phyloP scores from a whole-genome alignment of 1,140 invertebrate species.

The Caenorhabditis tropicalis region DNA sequence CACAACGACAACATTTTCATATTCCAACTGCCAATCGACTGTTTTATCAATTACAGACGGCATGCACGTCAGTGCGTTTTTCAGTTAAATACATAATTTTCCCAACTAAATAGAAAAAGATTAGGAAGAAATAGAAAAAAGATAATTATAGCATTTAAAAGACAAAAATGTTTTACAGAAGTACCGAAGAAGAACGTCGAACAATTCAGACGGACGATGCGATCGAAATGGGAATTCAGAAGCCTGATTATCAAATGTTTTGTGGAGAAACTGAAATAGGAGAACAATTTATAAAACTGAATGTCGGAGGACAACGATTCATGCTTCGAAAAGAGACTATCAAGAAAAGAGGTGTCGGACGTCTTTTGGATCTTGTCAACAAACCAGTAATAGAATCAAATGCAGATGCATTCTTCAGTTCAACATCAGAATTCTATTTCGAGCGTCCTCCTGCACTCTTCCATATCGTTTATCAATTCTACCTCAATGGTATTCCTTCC shows the following conservation, averaged over 20 bases:
- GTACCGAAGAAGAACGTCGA: constrained; percentile 50
- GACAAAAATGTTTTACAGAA: not conserved
- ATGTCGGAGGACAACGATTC: constrained; percentile 63
- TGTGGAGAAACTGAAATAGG: not conserved
- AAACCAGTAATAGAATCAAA: not conserved
- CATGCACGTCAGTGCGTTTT: constrained; percentile 34
- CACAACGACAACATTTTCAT: constrained; percentile 25
- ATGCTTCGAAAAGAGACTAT: constrained; percentile 61
- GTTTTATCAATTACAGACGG: constrained; percentile 18
- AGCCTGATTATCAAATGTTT: constrained; percentile 41
- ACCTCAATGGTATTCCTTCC: constrained; percentile 51
- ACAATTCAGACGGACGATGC: constrained; percentile 1
- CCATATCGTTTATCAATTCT: constrained; percentile 65
- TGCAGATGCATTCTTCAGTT: constrained; percentile 60
- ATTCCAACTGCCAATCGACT: constrained; percentile 43
- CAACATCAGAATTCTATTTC: constrained; percentile 63
- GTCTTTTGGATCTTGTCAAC: constrained; percentile 27
- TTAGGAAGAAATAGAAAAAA: not conserved
- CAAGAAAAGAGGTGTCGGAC: not conserved
- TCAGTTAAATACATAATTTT: not conserved
- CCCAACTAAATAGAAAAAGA: not conserved
- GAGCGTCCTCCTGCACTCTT: constrained; percentile 61
- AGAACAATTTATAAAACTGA: constrained; percentile 59
- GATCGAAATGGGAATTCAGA: not conserved
- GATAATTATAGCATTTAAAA: no score